phyloP scores from a whole-genome alignment of 2,797 vertebrate genomes.

The Cyprinodon diabolis region DNA sequence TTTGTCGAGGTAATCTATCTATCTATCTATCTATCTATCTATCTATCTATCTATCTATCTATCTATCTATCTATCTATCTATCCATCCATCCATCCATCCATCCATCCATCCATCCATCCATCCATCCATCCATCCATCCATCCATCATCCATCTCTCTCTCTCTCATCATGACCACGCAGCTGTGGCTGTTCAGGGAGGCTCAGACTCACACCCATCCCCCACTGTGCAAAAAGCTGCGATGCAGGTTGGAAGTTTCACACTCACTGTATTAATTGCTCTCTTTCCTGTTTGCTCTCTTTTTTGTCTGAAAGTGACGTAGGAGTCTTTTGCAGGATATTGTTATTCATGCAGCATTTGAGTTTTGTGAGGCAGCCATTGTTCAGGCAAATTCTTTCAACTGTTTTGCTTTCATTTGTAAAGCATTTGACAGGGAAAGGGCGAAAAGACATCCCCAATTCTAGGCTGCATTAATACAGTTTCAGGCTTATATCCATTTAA shows the following conservation, averaged over 20 bases:
- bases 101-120: slow-evolving; percentile 10
- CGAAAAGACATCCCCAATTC: not conserved
- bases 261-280: not conserved
- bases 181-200: too few species aligned
- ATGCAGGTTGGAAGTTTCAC: not conserved
- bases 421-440: not conserved
- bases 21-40: slow-evolving; percentile 30
- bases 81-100: slow-evolving; percentile 20
- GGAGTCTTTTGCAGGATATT: slow-evolving; percentile 30
- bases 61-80: slow-evolving; percentile 9
- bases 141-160: too few species aligned
- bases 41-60: slow-evolving; percentile 22
- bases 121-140: slow-evolving; percentile 17
- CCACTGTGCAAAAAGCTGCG: not conserved
- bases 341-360: not conserved
- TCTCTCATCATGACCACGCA: slow-evolving; percentile 1
- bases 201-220: not conserved
- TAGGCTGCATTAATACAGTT: not conserved
- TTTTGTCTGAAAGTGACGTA: slow-evolving; percentile 32
- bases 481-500: not conserved
- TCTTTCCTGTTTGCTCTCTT: not conserved
- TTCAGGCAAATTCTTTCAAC: not conserved
- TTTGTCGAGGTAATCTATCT: slow-evolving; percentile 89
- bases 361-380: not conserved
- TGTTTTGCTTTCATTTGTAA: too few species aligned